Conservation (phyloP, 2,797 vertebrate genomes). For the Setipinna tenuifilis region DNA sequence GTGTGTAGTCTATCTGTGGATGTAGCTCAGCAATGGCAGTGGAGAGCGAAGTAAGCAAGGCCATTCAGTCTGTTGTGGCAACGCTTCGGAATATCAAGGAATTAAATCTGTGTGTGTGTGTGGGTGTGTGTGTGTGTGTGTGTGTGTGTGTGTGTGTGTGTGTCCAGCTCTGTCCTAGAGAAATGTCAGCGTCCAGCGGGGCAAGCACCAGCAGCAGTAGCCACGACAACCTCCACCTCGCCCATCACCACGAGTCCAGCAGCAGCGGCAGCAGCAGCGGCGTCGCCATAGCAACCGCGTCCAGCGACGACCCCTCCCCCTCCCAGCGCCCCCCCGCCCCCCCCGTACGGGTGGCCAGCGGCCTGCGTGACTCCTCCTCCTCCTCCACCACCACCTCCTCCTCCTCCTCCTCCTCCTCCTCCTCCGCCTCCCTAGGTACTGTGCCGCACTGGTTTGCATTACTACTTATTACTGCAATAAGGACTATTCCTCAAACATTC, state of each 20-base stretch:
- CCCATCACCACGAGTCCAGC: not conserved
- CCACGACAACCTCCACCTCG: not conserved
- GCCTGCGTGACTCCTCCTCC: not conserved
- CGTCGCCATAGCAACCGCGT: not conserved
- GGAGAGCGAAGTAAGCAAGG: too few species aligned
- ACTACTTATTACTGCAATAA: too few species aligned
- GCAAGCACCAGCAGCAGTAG: not conserved
- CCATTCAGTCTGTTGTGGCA: too few species aligned
- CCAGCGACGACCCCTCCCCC: not conserved
- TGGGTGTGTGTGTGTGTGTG: too few species aligned
- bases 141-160: too few species aligned
- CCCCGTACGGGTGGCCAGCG: not conserved
- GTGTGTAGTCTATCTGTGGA: too few species aligned
- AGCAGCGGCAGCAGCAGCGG: not conserved
- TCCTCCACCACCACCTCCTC: not conserved
- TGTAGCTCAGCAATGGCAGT: too few species aligned
- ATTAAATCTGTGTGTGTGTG: too few species aligned
- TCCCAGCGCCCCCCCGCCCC: not conserved
- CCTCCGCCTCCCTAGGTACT: too few species aligned
- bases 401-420: conserved; percentile 7
- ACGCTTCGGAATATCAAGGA: too few species aligned
- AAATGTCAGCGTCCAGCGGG: conserved; percentile 12
- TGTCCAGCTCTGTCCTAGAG: conserved; percentile 8
- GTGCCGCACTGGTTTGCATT: too few species aligned
- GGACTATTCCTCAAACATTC: too few species aligned